These are phyloP conservation scores for Nyctibius bracteatus DNA, from an alignment of 2,113 vertebrate genomes.

Conservation along the genomic window DNA sequence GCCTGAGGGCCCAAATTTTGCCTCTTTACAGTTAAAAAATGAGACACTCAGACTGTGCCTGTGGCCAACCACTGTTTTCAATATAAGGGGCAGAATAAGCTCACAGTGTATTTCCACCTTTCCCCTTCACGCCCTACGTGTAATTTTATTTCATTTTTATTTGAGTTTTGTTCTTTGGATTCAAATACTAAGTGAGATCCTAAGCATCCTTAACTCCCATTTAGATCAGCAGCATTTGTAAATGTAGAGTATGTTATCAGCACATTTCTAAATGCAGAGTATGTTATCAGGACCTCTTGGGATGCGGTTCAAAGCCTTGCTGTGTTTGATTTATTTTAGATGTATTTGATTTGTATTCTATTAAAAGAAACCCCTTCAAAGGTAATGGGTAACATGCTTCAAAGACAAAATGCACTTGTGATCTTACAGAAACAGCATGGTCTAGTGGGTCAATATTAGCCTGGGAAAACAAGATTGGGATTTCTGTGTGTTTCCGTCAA, in stretches of 20 bases:
- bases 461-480: background rate
- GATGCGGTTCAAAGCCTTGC: constrained; percentile 22
- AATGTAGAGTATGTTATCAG: background rate
- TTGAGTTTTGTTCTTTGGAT: background rate
- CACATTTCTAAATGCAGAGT: constrained; percentile 7
- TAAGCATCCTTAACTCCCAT: background rate
- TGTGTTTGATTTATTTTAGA: constrained; percentile 51
- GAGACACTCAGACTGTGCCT: background rate
- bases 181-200: background rate
- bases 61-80: constrained; percentile 20
- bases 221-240: background rate
- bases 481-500: background rate
- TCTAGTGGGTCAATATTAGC: background rate
- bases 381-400: background rate
- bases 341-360: constrained; percentile 53
- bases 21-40: constrained; percentile 43
- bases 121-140: background rate
- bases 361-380: constrained; percentile 37
- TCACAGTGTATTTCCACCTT: background rate
- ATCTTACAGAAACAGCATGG: background rate
- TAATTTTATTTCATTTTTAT: background rate
- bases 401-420: constrained; percentile 47
- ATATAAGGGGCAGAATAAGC: background rate
- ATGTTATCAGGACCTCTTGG: background rate
- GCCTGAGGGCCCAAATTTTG: constrained; percentile 31